A percentile compares a stretch with the other conserved stretches of the same genome.
Conservation (phyloP, 2,888 invertebrate genomes). For the Cyclophora albipunctata region DNA sequence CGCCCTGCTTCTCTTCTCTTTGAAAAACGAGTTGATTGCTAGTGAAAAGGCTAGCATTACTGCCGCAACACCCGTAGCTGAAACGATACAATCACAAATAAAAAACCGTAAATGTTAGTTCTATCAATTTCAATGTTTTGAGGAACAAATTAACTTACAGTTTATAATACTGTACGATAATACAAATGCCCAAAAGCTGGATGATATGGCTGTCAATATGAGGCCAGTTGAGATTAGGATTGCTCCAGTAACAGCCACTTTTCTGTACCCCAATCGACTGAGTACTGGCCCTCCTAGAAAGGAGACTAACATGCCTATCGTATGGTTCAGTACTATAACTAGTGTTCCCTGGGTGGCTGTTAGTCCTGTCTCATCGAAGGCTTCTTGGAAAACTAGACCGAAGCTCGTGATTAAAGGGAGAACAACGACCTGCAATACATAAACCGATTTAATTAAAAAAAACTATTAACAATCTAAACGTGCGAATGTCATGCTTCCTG, state of each 20-base stretch:
- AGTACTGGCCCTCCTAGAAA: constrained; percentile 79
- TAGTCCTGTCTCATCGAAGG: constrained; percentile 72
- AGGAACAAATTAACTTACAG: constrained; percentile 68
- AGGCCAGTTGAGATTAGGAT: constrained; percentile 73
- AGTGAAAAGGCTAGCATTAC: constrained; percentile 77
- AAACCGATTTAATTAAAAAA: too few relatives aligned
- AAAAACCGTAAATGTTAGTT: too few relatives aligned
- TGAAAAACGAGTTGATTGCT: constrained; percentile 80
- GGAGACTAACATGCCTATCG: constrained; percentile 80
- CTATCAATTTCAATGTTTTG: too few relatives aligned
- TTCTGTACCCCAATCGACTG: constrained; percentile 77
- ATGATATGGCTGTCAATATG: constrained; percentile 74
- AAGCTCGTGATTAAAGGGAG: constrained; percentile 79
- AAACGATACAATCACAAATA: constrained; percentile 24
- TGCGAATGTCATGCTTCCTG: too few relatives aligned
- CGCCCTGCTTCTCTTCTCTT: constrained; percentile 76
- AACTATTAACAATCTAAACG: too few relatives aligned
- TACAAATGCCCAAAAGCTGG: constrained; percentile 75
- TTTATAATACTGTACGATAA: constrained; percentile 80
- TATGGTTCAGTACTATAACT: constrained; percentile 79
- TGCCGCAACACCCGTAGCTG: constrained; percentile 78
- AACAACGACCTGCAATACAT: constrained; percentile 56
- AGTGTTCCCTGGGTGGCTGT: constrained; percentile 77
- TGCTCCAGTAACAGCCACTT: constrained; percentile 76
- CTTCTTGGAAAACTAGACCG: constrained; percentile 80